These are phyloP conservation scores for Limenitis camilla DNA, from an alignment of 2,888 invertebrate species.

Conservation along the genomic window DNA sequence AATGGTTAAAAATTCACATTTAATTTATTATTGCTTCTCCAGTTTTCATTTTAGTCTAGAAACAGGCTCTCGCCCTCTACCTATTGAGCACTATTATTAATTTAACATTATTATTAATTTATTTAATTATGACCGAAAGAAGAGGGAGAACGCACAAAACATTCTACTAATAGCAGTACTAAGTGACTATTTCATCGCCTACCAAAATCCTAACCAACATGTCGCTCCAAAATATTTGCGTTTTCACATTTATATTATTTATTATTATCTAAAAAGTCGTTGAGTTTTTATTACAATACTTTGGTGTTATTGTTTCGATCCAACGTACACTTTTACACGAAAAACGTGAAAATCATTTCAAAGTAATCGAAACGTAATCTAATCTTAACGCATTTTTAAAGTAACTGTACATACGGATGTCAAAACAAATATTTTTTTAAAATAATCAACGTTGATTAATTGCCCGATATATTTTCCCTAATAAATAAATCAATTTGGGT, in stretches of 20 bases:
- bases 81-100: constrained; percentile 70
- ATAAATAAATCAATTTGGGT: constrained; percentile 67
- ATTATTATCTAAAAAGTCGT: constrained; percentile 74
- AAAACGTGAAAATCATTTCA: constrained; percentile 22
- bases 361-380: constrained; percentile 17
- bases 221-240: constrained; percentile 64
- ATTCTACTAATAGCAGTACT: constrained; percentile 50
- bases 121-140: constrained; percentile 58
- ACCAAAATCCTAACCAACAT: constrained; percentile 51
- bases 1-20: constrained; percentile 58
- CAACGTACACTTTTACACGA: constrained; percentile 26
- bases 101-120: constrained; percentile 44
- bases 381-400: constrained; percentile 15
- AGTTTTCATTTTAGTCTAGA: constrained; percentile 38
- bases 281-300: constrained; percentile 64
- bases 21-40: constrained; percentile 62
- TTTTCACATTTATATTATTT: constrained; percentile 59
- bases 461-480: constrained; percentile 61
- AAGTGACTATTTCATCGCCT: constrained; percentile 46
- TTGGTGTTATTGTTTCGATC: constrained; percentile 73
- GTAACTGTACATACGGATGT: constrained; percentile 3
- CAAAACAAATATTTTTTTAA: constrained; percentile 12
- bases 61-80: constrained; percentile 44
- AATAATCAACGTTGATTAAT: constrained; percentile 33
- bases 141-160: constrained; percentile 56